phyloP scores from a whole-genome alignment of 2,888 invertebrate genomes.

The Callyntrura sp. region DNA sequence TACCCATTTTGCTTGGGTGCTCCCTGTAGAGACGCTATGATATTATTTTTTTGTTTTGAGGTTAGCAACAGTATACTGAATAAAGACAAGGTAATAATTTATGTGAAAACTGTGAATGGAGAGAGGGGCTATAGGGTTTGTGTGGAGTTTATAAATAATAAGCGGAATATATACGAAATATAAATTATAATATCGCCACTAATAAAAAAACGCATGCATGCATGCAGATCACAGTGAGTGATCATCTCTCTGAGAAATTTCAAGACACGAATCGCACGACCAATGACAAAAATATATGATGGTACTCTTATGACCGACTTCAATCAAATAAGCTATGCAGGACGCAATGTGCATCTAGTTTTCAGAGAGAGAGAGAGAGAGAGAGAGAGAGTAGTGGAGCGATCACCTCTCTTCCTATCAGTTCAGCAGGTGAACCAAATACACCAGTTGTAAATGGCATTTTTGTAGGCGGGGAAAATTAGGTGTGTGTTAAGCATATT shows the following conservation, averaged over 20 bases:
- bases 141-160: conserved; percentile 27
- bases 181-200: too few species aligned
- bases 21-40: conserved; percentile 65
- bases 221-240: conserved; percentile 66
- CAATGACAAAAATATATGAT: conserved; percentile 65
- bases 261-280: conserved; percentile 73
- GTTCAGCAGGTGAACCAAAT: conserved; percentile 44
- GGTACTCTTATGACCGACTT: conserved; percentile 65
- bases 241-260: conserved; percentile 68
- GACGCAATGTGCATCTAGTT: too few species aligned
- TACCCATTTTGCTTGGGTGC: neutral
- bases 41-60: conserved; percentile 45
- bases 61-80: conserved; percentile 49
- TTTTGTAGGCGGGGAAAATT: conserved; percentile 45
- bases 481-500: conserved; percentile 49
- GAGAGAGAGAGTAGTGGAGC: neutral
- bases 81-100: conserved; percentile 61
- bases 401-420: neutral
- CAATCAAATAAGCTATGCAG: neutral
- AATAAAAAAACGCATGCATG: conserved; percentile 44
- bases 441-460: conserved; percentile 46
- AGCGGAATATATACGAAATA: neutral
- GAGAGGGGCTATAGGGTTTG: neutral
- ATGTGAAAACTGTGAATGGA: conserved; percentile 55
- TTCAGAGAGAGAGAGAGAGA: too few species aligned